Evolutionary conservation across 35 echinoderm and acorn worm species (phyloP), one percentile per base, ranked within the genome.

Genomic region (Holothuria glaberrima): DNA sequence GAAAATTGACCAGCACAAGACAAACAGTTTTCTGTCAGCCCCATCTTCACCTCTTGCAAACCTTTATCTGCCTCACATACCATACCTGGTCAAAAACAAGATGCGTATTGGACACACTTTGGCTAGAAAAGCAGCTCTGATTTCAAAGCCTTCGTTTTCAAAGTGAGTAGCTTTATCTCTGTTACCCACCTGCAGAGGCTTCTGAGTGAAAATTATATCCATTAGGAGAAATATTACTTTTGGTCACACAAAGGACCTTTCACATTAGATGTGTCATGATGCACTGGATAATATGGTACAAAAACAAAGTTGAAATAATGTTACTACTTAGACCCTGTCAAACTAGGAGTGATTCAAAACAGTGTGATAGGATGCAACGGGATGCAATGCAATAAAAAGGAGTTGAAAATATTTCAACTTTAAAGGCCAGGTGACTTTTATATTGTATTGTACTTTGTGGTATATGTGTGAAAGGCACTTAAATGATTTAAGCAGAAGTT

Each of bases 11-110:
- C 81, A 87, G 16, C 90, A 94, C 60, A 88, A 85, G 25, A 75
- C 91, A 58, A 86, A 91, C 35, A 59, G 60, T 5, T 88, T 80
- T 48, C 93, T 94, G 35, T 99, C 97, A 20, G 58, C 93, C 33
- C 93, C 89, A 17, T 41, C 91, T 14, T 61, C 70, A 85, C 96
- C 97, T 26, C 78, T 99, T 5, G 69, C 68, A 20, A 95, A 99
- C 86, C 46, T 99, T 26, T 94, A 99, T 78, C 60, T 99, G 1
- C 91, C 91, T 24, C 97, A 99, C 33, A 63, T 99, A 26, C 78
- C 92, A 3, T 95, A 93, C 88, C 74, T 99, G 59, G 93, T 88
- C 30, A 99, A 95, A 80, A 88, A 91, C 68, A 99, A 99, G 83
- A 83, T 99, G 82, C 48, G 97, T 9, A 92, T 99, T 46, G 97